Evolutionary conservation across 2,888 invertebrate species (phyloP).

Genomic region (Schizotus pectinicornis): DNA sequence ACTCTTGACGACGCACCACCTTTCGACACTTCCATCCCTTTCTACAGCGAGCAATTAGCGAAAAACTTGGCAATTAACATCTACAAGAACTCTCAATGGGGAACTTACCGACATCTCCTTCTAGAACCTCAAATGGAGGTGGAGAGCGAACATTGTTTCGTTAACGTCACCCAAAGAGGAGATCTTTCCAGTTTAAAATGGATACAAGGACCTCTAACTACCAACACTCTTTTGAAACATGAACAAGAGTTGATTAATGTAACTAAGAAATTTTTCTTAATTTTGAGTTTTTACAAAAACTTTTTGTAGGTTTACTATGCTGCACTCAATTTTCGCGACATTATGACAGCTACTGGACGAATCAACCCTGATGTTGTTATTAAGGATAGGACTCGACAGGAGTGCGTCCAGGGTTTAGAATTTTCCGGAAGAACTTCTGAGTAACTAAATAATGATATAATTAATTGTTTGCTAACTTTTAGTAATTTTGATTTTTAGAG

Average conservation of each 20-base stretch:
- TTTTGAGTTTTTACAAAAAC: not conserved
- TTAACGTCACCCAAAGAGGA: constrained; percentile 80
- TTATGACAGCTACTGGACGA: constrained; percentile 92
- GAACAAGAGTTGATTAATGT: not conserved
- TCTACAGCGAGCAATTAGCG: constrained; percentile 70
- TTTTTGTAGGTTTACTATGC: constrained; percentile 64
- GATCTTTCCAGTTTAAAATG: constrained; percentile 85
- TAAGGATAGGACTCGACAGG: constrained; percentile 66
- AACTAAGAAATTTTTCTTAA: not conserved
- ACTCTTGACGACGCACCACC: constrained; percentile 68
- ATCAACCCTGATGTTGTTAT: constrained; percentile 83
- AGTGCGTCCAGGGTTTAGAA: constrained; percentile 73
- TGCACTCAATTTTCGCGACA: constrained; percentile 89
- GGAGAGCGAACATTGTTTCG: constrained; percentile 72
- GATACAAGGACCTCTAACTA: constrained; percentile 71
- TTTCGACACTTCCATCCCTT: constrained; percentile 63
- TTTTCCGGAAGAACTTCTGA: constrained; percentile 61
- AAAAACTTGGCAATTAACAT: constrained; percentile 84
- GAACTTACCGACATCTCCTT: constrained; percentile 81
- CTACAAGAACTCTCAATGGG: constrained; percentile 64
- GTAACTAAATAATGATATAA: constrained; percentile 20
- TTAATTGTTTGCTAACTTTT: not conserved
- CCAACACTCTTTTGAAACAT: constrained; percentile 28
- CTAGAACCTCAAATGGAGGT: constrained; percentile 62
- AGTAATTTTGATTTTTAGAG: constrained; percentile 29